These are phyloP conservation scores for Neuroterus valhalla DNA, from an alignment of 1,140 invertebrate genomes.

Conservation along the genomic window DNA sequence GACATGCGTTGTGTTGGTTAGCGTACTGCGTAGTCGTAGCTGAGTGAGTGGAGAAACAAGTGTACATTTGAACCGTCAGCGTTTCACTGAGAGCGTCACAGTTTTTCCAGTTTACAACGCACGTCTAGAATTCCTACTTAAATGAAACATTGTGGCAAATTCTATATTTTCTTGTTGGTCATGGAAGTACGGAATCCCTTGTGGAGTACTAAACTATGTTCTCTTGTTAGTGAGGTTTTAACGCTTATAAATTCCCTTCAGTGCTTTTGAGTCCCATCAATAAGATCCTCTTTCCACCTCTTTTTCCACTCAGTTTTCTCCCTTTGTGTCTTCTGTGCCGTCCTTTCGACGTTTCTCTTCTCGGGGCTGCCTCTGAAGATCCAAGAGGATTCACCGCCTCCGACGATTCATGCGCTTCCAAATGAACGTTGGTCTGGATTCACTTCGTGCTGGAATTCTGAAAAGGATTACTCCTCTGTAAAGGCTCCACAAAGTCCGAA, in stretches of 20 bases:
- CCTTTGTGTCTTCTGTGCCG: neutral
- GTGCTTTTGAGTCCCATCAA: conserved; percentile 5
- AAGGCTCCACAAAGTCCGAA: conserved; percentile 20
- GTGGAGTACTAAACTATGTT: neutral
- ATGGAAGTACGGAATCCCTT: no score
- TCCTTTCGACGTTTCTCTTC: neutral
- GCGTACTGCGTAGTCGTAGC: no score
- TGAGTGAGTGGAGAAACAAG: no score
- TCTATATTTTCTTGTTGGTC: no score
- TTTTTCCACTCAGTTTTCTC: conserved; percentile 15
- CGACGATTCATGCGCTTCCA: conserved; percentile 8
- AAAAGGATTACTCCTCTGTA: conserved; percentile 18
- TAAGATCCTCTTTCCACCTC: neutral
- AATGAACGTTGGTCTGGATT: neutral
- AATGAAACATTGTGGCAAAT: no score
- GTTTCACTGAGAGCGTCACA: no score
- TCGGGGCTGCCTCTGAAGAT: neutral
- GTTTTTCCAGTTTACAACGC: no score
- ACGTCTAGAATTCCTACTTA: no score
- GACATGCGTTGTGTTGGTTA: no score
- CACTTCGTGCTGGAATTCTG: neutral
- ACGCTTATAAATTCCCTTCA: conserved; percentile 19
- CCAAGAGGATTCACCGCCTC: neutral
- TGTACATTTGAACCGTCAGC: no score
- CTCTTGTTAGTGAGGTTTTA: neutral